phyloP scores from a whole-genome alignment of 2,797 vertebrate species.

The Eidolon dupreanum region DNA sequence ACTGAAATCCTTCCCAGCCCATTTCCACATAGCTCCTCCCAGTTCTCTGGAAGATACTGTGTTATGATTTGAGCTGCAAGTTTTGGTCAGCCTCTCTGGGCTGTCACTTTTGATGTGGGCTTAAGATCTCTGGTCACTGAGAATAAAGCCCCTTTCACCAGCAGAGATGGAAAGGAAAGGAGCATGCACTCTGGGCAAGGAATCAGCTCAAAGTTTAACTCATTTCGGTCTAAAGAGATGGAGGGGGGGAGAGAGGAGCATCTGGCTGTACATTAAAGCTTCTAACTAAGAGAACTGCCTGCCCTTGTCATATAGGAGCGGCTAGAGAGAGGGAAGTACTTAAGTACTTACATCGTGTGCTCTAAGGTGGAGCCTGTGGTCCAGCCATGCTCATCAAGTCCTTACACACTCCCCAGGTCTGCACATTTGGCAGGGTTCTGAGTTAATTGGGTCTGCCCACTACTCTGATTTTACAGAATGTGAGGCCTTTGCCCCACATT shows the following conservation, averaged over 20 bases:
- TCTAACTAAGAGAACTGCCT: not conserved
- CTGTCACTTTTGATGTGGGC: not conserved
- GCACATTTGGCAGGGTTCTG: not conserved
- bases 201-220: not conserved
- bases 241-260: too few relatives aligned
- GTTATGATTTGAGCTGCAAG: not conserved
- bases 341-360: not conserved
- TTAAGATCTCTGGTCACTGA: not conserved
- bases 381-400: not conserved
- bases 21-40: not conserved
- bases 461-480: not conserved
- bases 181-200: not conserved
- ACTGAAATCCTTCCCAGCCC: not conserved
- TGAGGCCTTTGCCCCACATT: constrained; percentile 13
- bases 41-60: not conserved
- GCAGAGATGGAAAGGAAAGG: not conserved
- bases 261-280: not conserved
- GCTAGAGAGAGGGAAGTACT: not conserved
- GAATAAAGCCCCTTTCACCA: not conserved
- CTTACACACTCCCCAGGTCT: not conserved
- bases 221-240: not conserved
- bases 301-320: not conserved
- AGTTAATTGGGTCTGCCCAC: not conserved
- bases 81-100: not conserved
- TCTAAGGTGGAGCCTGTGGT: not conserved